A percentile compares a stretch with the other conserved stretches of the same genome.
Conservation (phyloP, 2,113 vertebrate species). For the Misgurnus anguillicaudatus region DNA sequence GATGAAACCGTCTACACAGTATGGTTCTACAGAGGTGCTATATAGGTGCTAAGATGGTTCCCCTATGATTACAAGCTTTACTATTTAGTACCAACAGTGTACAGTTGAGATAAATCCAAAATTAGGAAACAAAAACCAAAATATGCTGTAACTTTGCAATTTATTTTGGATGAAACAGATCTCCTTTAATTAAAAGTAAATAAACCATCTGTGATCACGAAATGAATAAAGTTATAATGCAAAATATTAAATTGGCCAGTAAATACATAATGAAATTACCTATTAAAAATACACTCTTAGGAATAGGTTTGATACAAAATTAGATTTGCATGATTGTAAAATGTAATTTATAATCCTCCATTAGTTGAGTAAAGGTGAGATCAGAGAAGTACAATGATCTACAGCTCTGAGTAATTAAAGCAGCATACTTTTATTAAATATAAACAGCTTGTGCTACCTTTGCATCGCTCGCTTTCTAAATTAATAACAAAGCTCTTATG, state of each 20-base stretch:
- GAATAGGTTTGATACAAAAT: not conserved
- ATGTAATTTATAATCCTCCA: conserved; percentile 14
- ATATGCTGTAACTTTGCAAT: no score
- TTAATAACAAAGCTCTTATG: conserved; percentile 61
- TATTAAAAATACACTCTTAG: not conserved
- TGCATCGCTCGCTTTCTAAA: conserved; percentile 52
- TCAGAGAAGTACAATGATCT: not conserved
- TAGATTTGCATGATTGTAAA: not conserved
- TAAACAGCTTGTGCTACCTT: conserved; percentile 10
- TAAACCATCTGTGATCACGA: not conserved
- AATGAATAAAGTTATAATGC: not conserved
- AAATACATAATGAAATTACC: not conserved
- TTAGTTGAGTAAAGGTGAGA: not conserved
- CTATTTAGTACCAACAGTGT: no score
- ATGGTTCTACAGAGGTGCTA: no score
- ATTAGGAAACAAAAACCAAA: no score
- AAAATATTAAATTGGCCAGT: no score
- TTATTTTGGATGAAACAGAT: conserved; percentile 1
- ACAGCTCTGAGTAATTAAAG: conserved; percentile 14
- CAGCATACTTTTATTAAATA: conserved; percentile 1
- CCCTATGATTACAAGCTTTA: no score
- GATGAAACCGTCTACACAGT: no score
- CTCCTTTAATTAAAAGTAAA: not conserved
- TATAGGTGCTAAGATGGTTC: no score
- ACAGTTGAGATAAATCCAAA: not conserved